phyloP scores from a whole-genome alignment of 2,888 invertebrate genomes.

The Dryadula phaetusa region DNA sequence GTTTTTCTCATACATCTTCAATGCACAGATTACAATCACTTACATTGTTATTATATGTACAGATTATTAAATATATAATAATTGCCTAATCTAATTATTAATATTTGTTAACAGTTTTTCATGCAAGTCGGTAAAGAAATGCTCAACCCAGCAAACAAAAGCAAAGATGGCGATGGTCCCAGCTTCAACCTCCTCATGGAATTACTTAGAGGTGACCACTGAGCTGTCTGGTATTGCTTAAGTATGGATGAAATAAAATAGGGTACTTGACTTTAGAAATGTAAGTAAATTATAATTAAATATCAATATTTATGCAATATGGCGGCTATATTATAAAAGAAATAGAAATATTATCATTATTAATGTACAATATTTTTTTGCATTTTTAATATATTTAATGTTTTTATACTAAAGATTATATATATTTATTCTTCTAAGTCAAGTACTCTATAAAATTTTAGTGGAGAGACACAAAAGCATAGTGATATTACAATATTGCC shows the following conservation, averaged over 20 bases:
- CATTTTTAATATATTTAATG: too few relatives aligned
- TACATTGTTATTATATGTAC: too few relatives aligned
- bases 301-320: background rate
- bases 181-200: slow-evolving; percentile 98
- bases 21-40: too few relatives aligned
- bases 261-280: slow-evolving; percentile 14
- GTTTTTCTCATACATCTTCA: too few relatives aligned
- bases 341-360: too few relatives aligned
- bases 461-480: slow-evolving; percentile 32
- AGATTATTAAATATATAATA: too few relatives aligned
- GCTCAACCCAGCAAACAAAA: slow-evolving; percentile 91
- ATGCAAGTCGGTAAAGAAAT: slow-evolving; percentile 96
- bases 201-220: slow-evolving; percentile 96
- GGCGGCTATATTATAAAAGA: slow-evolving; percentile 1
- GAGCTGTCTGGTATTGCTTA: slow-evolving; percentile 67
- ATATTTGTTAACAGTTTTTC: slow-evolving; percentile 64
- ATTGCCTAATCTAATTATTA: background rate
- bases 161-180: slow-evolving; percentile 94
- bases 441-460: slow-evolving; percentile 10
- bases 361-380: background rate
- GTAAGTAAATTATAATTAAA: background rate
- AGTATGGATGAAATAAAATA: slow-evolving; percentile 35
- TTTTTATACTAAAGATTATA: background rate
- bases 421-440: background rate
- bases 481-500: slow-evolving; percentile 47